Base-by-base conservation (phyloP, 2,797 vertebrate genomes). In the Kryptolebias ocellatus region DNA sequence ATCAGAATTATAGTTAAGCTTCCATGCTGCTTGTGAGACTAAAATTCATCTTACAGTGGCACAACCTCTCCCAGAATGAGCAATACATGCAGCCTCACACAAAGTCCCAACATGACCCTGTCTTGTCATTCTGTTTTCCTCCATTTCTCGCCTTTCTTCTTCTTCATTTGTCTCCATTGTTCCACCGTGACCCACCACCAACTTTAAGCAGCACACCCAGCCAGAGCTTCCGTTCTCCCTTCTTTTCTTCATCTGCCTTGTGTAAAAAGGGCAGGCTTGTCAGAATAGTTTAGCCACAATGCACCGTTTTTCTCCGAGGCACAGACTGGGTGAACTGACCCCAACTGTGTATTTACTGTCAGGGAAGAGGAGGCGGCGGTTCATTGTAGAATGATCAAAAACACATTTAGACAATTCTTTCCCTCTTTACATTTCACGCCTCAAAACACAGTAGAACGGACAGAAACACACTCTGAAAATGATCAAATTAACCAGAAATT, bases 231-330 rank as follows among this genome's bases (percentile, higher is more conserved):
- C 59, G 29, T 67, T 67, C 82, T 82, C 55, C 71, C 64, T 76
- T 81, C 74, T 81, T 82, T 63, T 73, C 78, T 67, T 85, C 72
- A n/a, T 89, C 87, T 74, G 86, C 80, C 74, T 80, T 69, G 84
- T 89, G 83, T 79, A 83, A 83, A 91, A 93, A 94, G 90, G 91
- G 84, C 91, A 93, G 84, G 73, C 83, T 90, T 93, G 92, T 93
- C 90, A 92, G 70, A 89, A 87, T 77, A 82, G 83, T 86, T 92
- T 92, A 91, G 87, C 90, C 77, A 83, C 84, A 87, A 83, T 61
- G 64, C 71, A 47, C 77, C 79, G 83, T 86, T 86, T 86, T 91
- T 73, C 80, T 83, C 85, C 55, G 47, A 78, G 83, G 89, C 84
- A 74, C 5, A 75, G 78, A 78, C 83, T 68, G 80, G 89, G 81